Percentiles rank a stretch among this genome's conserved stretches.
phyloP scores from a whole-genome alignment of 37 sponge, comb jelly and placozoan species.

The Ianthella basta region DNA sequence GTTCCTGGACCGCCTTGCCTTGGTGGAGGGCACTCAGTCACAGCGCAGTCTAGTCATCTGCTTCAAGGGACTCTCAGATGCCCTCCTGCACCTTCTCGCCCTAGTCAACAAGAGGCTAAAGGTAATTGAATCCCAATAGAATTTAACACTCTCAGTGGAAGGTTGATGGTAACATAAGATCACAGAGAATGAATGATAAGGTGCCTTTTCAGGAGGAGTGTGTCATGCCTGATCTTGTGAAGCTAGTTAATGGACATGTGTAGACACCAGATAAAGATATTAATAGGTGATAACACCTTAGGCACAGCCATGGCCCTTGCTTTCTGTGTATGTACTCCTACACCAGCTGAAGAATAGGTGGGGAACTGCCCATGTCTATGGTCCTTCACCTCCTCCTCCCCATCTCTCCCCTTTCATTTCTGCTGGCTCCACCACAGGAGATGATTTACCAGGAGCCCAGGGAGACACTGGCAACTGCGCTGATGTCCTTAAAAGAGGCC shows the following conservation, averaged over 20 bases:
- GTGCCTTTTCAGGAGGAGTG: background rate
- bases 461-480: conserved; percentile 36
- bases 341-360: no score
- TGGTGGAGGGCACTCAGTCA: conserved; percentile 77
- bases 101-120: conserved; percentile 71
- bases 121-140: conserved; percentile 1
- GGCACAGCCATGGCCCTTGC: no score
- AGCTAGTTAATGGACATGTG: no score
- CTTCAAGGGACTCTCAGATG: conserved; percentile 87
- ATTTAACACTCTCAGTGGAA: no score
- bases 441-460: conserved; percentile 53
- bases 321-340: no score
- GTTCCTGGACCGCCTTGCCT: conserved; percentile 60
- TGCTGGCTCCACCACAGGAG: no score
- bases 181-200: background rate
- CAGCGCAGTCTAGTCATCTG: conserved; percentile 86
- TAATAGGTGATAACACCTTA: no score
- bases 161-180: background rate
- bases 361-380: no score
- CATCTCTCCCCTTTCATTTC: no score
- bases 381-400: background rate
- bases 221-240: no score
- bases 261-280: no score
- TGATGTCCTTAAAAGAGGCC: conserved; percentile 51
- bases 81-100: conserved; percentile 54